Percentiles rank a stretch among this genome's conserved stretches.
Conservation (phyloP, 2,888 invertebrate genomes). For the Parnassius apollo region DNA sequence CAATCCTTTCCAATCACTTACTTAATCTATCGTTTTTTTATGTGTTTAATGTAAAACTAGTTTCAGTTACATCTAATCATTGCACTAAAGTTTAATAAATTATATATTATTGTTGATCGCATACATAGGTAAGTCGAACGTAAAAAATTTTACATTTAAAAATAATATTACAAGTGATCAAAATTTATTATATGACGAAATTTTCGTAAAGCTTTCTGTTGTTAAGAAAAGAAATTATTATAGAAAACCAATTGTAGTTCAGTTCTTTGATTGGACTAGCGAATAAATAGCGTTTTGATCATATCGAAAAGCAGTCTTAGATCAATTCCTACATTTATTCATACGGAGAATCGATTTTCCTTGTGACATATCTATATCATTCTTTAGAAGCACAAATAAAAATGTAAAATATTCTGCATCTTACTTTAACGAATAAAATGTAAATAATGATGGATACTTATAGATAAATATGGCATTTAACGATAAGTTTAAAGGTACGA, state of each 20-base stretch:
- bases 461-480: constrained; percentile 79
- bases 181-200: constrained; percentile 44
- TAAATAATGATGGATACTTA: constrained; percentile 67
- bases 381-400: constrained; percentile 45
- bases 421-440: constrained; percentile 44
- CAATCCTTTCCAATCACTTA: constrained; percentile 59
- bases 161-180: constrained; percentile 41
- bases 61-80: constrained; percentile 76
- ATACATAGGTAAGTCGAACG: constrained; percentile 37
- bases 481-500: constrained; percentile 75
- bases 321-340: constrained; percentile 73
- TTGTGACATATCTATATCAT: constrained; percentile 32
- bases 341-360: constrained; percentile 31
- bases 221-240: constrained; percentile 51
- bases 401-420: constrained; percentile 34
- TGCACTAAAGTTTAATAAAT: constrained; percentile 80
- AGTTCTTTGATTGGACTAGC: constrained; percentile 38
- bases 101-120: constrained; percentile 70
- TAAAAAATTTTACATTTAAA: constrained; percentile 33
- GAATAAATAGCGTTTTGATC: constrained; percentile 48
- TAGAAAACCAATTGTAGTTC: constrained; percentile 11
- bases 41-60: constrained; percentile 60
- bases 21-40: constrained; percentile 70
- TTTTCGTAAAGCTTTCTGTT: constrained; percentile 15
- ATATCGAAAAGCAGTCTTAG: constrained; percentile 71